Percentiles rank a stretch among this genome's conserved stretches.
Conservation (phyloP, 1,140 invertebrate species). For the Archivesica marissinica region DNA sequence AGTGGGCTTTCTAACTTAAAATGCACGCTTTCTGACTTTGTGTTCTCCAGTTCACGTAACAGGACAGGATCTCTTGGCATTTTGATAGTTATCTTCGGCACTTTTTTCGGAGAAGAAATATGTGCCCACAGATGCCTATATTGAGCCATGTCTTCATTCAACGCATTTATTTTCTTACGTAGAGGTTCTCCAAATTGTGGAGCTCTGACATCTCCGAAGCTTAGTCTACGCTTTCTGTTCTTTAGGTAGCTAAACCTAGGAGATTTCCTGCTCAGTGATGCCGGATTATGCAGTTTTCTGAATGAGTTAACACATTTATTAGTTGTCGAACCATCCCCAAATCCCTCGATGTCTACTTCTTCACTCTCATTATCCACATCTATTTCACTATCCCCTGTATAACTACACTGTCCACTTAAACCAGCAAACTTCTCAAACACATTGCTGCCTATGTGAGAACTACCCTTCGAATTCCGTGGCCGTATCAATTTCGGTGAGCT, state of each 20-base stretch:
- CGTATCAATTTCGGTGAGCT: background rate
- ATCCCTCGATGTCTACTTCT: slow-evolving; percentile 39
- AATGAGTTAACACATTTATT: background rate
- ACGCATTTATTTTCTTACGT: slow-evolving; percentile 36
- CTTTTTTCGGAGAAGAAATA: slow-evolving; percentile 67
- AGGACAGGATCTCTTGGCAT: slow-evolving; percentile 68
- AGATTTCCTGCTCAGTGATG: background rate
- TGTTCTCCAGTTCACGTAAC: slow-evolving; percentile 57
- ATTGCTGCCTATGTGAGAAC: slow-evolving; percentile 34
- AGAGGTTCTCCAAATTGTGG: slow-evolving; percentile 41
- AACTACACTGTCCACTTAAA: background rate
- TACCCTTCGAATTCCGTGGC: background rate
- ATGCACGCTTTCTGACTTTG: slow-evolving; percentile 56
- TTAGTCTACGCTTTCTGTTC: slow-evolving; percentile 44
- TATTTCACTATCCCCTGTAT: slow-evolving; percentile 6
- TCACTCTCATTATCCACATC: slow-evolving; percentile 35
- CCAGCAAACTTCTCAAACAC: slow-evolving; percentile 52
- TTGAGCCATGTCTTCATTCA: slow-evolving; percentile 5
- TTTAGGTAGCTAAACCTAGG: slow-evolving; percentile 13
- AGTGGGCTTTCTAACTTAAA: slow-evolving; percentile 55
- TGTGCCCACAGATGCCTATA: slow-evolving; percentile 32
- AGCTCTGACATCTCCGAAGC: slow-evolving; percentile 35
- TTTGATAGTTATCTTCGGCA: slow-evolving; percentile 71
- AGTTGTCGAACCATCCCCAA: slow-evolving; percentile 23
- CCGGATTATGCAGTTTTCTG: background rate